Base-by-base conservation (phyloP, 2,888 invertebrate genomes). In the Abrostola triplasia region DNA sequence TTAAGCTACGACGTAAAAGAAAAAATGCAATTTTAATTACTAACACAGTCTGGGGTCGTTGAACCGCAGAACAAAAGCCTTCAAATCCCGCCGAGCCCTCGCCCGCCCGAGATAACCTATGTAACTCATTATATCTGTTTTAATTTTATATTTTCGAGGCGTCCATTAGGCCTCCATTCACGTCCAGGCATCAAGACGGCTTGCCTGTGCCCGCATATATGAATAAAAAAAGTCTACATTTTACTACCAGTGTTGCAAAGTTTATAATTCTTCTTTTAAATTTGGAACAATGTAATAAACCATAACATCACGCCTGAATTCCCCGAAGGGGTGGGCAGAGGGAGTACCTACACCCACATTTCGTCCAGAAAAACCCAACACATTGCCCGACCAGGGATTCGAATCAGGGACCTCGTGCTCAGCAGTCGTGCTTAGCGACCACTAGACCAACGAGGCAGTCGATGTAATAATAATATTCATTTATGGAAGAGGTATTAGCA, bases 81-180 rank as follows among this genome's bases (percentile, higher is more conserved):
- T 83, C 83, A 60, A 50, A 87, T 85, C 86, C 84, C 86, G 82
- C 85, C 88, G 86, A 88, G 84, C 64, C 61, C 51, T 58, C 73
- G 35, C 86, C 76, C 74, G 78, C 60, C 73, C 85, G 84, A 84
- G 87, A 89, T 86, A 84, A 85, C 82, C 89, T 90, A 90, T 89
- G 90, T 88, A 89, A 88, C 89, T 91, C 89, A 91, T 93, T 92
- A 91, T 85, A 84, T 85, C 83, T 83, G 85, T 88, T 90, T 91
- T 92, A 91, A 91, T 92, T 90, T 91, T 90, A 90, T 92, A 91
- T 89, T 92, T 79, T 88, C 82, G 84, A 85, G 86, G 77, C 88
- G 77, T 86, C 91, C 92, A 92, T 92, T 91, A 92, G 82, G 82
- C 85, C 85, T 87, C 87, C 90, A 91, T 90, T 91, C 88, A 90